Conservation (phyloP, 2,888 invertebrate genomes). For the Temnothorax rugatulus region DNA sequence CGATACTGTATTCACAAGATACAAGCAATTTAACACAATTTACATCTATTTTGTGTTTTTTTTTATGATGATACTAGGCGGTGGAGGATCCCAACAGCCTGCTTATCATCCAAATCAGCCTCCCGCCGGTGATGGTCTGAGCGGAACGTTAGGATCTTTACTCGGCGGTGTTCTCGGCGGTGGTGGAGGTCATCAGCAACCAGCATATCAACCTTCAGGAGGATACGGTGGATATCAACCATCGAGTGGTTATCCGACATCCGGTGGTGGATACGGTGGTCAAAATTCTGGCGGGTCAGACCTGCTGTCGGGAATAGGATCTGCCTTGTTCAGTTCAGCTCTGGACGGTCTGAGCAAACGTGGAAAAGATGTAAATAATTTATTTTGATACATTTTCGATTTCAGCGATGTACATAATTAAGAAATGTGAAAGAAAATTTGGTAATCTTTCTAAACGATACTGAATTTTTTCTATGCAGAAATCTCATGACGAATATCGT, state of each 20-base stretch:
- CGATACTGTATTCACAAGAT: background rate
- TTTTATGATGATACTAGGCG: conserved; percentile 33
- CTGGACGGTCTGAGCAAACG: conserved; percentile 81
- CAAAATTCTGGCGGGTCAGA: conserved; percentile 75
- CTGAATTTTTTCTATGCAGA: conserved; percentile 63
- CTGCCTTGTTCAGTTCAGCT: conserved; percentile 82
- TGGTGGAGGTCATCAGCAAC: conserved; percentile 71
- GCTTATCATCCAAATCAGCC: conserved; percentile 67
- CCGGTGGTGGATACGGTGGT: conserved; percentile 63
- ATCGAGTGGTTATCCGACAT: conserved; percentile 72
- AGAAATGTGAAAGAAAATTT: background rate
- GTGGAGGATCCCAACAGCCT: conserved; percentile 63
- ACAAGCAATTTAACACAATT: conserved; percentile 8
- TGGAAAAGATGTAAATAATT: conserved; percentile 79
- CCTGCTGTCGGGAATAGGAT: conserved; percentile 81
- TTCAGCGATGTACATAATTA: background rate
- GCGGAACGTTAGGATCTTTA: conserved; percentile 81
- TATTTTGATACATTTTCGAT: background rate
- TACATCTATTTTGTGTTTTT: background rate
- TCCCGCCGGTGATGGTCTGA: conserved; percentile 75
- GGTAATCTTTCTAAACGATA: background rate
- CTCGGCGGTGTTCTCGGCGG: conserved; percentile 83
- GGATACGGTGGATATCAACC: conserved; percentile 74
- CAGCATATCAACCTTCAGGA: conserved; percentile 80
- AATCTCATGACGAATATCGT: conserved; percentile 71